Percentiles rank a stretch among this genome's conserved stretches.
Conservation (phyloP, 1,140 invertebrate species). For the Hylyphantes graminicola region DNA sequence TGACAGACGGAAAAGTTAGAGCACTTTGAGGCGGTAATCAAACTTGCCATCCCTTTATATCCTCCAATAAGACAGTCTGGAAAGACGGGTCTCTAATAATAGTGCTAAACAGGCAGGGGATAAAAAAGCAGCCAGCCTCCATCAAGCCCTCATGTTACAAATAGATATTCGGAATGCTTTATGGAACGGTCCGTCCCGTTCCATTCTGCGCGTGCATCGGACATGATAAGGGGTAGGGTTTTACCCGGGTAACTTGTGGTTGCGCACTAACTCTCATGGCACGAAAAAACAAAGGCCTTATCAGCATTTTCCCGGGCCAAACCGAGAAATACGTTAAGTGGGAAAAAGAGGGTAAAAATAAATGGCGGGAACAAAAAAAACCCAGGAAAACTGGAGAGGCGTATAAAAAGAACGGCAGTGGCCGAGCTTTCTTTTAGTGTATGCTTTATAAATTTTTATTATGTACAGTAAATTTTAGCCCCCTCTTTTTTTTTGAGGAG, state of each 20-base stretch:
- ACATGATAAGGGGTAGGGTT: slow-evolving; percentile 39
- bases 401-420: slow-evolving; percentile 26
- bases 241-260: slow-evolving; percentile 49
- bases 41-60: too few relatives aligned
- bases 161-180: slow-evolving; percentile 57
- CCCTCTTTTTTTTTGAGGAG: slow-evolving; percentile 15
- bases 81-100: too few relatives aligned
- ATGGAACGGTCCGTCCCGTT: slow-evolving; percentile 38
- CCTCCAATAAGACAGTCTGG: too few relatives aligned
- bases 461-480: slow-evolving; percentile 55
- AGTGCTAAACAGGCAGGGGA: neutral
- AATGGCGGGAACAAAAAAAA: neutral
- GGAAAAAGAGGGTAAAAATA: slow-evolving; percentile 1
- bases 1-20: too few relatives aligned
- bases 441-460: slow-evolving; percentile 60
- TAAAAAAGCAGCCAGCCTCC: neutral
- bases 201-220: slow-evolving; percentile 31
- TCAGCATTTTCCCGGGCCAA: slow-evolving; percentile 50
- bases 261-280: slow-evolving; percentile 32
- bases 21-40: too few relatives aligned
- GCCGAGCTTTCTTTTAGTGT: neutral
- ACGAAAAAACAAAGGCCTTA: slow-evolving; percentile 29
- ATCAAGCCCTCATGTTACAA: slow-evolving; percentile 44
- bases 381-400: slow-evolving; percentile 29
- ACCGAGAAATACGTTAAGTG: slow-evolving; percentile 44